Percentiles rank a stretch among this genome's conserved stretches.
phyloP scores from a whole-genome alignment of 2,113 vertebrate species.

The Myanophis thanlyinensis region DNA sequence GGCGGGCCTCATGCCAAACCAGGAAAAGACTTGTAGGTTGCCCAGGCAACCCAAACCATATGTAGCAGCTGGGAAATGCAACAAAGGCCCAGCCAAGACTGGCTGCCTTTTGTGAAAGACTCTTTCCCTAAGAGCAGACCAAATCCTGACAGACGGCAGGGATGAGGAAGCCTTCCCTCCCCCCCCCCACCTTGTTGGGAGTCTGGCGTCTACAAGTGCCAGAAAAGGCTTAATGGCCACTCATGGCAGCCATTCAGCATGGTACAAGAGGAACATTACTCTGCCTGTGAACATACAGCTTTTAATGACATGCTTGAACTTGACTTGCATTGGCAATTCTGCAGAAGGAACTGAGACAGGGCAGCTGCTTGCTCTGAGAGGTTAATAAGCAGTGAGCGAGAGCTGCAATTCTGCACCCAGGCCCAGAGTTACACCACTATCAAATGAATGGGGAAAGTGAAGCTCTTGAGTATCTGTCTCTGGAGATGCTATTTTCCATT shows the following conservation, averaged over 20 bases:
- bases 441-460: neutral
- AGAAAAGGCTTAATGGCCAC: slow-evolving; percentile 39
- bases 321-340: neutral
- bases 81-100: slow-evolving; percentile 18
- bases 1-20: neutral
- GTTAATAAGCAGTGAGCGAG: neutral
- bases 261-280: neutral
- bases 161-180: slow-evolving; percentile 49
- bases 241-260: slow-evolving; percentile 25
- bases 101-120: slow-evolving; percentile 38
- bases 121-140: slow-evolving; percentile 25
- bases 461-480: neutral
- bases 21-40: neutral
- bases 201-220: neutral
- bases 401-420: neutral
- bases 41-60: neutral
- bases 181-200: neutral
- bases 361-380: neutral
- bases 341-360: neutral
- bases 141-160: slow-evolving; percentile 29
- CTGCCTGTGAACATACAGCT: neutral
- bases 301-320: neutral
- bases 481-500: neutral
- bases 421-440: neutral
- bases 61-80: slow-evolving; percentile 18